Base-by-base conservation (phyloP, 2,113 vertebrate species). In the Corydoras maculifer region DNA sequence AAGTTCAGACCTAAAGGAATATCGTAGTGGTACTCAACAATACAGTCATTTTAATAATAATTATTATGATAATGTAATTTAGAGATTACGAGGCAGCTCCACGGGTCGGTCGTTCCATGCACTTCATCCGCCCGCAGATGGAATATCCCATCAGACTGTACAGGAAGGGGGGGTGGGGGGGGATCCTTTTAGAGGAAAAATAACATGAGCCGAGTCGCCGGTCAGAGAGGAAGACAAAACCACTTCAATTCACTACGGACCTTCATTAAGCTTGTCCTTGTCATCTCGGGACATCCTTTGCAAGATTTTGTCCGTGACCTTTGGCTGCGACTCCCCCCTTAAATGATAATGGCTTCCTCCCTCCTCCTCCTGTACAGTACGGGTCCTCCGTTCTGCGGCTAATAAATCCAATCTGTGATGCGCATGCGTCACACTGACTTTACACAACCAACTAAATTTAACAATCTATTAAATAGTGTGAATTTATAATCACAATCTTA, bases 131-230 rank as follows among this genome's bases (percentile, higher is more conserved):
- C 7, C 35, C 35, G 35, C 7, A 5, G 35, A 43, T 88, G 78
- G 88, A 90, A 87, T 75, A 90, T 81, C 81, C 85, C 85, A 81
- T 83, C 81, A 81, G 77, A 85, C 75, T 77, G 77, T 84, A 88
- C 88, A 90, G 88, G 86, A 91, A 86, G 58, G n/a, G 78, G 81
- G 54, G 18, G 18, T 25, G 18, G 18, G 69, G 73, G 80, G 86
- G 87, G 84, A 66, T 79, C 76, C 73, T 64, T 79, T 83, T 84
- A 76, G 75, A 55, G 57, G 81, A 87, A 82, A 77, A 83, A 81
- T 84, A 84, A 81, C 87, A 89, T 82, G 43, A 65, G 83, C 83
- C 84, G 73, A 79, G 86, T 84, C 82, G 81, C 61, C 77, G 70
- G 74, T 55, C 14, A 64, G 18, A 75, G 75, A 84, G 84, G 83